Conservation (phyloP, 2,888 invertebrate genomes). For the Cheilosia scutellata region DNA sequence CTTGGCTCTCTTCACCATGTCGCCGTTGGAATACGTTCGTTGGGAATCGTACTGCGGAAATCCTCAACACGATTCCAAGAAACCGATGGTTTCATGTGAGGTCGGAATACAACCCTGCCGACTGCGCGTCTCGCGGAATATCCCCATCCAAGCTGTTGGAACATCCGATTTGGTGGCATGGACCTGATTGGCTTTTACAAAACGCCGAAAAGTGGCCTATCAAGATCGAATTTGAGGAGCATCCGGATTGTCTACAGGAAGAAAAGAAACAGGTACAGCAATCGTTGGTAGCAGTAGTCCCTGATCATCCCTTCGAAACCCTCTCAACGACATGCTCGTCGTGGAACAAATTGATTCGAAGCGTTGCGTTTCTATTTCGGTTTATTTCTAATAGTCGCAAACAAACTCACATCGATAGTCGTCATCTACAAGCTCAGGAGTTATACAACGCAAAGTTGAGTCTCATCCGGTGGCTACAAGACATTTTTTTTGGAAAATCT, state of each 20-base stretch:
- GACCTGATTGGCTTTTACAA: conserved; percentile 16
- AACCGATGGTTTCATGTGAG: background rate
- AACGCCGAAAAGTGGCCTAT: background rate
- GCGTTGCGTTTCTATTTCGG: conserved; percentile 1
- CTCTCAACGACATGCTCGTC: conserved; percentile 1
- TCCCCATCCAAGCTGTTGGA: background rate
- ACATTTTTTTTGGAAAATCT: background rate
- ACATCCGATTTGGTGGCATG: conserved; percentile 17
- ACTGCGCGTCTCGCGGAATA: conserved; percentile 1
- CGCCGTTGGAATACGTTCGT: background rate
- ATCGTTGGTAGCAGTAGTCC: background rate
- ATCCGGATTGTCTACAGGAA: background rate
- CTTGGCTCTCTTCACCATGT: background rate
- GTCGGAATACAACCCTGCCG: background rate
- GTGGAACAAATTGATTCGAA: background rate
- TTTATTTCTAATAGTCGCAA: background rate
- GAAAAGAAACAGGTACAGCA: background rate
- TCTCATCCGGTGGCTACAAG: background rate
- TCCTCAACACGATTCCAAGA: background rate
- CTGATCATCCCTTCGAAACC: background rate
- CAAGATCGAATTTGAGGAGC: background rate
- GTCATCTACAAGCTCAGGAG: background rate
- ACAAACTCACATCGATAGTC: background rate
- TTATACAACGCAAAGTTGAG: background rate
- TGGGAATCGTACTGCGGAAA: background rate